Conservation (phyloP, 2,797 vertebrate species). For the Tarsius wallacei region DNA sequence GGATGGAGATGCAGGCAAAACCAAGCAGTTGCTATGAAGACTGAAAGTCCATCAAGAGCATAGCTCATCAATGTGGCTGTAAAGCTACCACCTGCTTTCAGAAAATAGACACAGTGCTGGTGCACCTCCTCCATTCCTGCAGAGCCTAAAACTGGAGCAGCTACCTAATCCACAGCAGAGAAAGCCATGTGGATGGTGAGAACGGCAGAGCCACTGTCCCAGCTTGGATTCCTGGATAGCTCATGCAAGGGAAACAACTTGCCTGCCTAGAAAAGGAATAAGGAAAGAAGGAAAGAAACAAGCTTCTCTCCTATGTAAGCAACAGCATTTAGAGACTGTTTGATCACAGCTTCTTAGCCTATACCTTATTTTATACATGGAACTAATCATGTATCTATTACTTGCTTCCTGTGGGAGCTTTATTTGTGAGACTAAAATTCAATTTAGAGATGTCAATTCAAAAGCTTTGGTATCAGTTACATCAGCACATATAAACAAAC, state of each 20-base stretch:
- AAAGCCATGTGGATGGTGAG: neutral
- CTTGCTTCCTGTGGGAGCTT: neutral
- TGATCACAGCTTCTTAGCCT: neutral
- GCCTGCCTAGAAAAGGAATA: too few species aligned
- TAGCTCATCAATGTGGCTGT: neutral
- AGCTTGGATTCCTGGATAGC: neutral
- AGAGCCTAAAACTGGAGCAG: neutral
- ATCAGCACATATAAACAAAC: neutral
- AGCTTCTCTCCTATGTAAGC: neutral
- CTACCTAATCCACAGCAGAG: rapidly evolving
- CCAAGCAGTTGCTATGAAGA: neutral
- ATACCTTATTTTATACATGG: neutral
- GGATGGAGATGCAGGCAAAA: neutral
- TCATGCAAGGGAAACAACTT: neutral
- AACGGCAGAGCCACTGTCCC: neutral
- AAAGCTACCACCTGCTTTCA: neutral
- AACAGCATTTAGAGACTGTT: neutral
- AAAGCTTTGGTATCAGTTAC: neutral
- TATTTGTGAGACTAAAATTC: neutral
- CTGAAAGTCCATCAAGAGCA: neutral
- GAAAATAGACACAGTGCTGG: neutral
- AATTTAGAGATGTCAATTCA: neutral
- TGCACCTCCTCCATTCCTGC: rapidly evolving
- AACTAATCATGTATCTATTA: slow-evolving; percentile 30
- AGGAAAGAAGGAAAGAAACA: neutral